Conservation (phyloP, 2,888 invertebrate species). For the Anticlea derivata region DNA sequence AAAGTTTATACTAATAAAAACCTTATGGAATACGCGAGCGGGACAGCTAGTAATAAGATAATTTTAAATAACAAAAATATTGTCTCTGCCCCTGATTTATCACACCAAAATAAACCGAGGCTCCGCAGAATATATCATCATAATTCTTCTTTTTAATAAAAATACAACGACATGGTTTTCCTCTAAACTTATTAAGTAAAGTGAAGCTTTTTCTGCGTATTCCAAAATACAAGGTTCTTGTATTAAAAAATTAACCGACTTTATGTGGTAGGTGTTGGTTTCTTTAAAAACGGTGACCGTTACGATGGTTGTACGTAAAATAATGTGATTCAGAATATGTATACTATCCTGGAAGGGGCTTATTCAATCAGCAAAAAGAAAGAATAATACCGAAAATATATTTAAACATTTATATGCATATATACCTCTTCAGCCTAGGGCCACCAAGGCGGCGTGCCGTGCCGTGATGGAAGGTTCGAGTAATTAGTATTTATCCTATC, state of each 20-base stretch:
- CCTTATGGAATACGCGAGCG: too few species aligned
- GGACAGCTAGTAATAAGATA: background rate
- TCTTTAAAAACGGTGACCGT: background rate
- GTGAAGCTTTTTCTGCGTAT: conserved; percentile 30
- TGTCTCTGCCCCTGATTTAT: conserved; percentile 10
- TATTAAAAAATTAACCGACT: conserved; percentile 33
- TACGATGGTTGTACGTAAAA: background rate
- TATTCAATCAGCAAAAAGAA: too few species aligned
- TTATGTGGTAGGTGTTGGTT: conserved; percentile 11
- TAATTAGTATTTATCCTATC: too few species aligned
- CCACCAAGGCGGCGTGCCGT: too few species aligned
- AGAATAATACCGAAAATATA: too few species aligned
- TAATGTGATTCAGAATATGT: too few species aligned
- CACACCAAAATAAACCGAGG: conserved; percentile 11
- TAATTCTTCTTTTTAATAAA: conserved; percentile 25
- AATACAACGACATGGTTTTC: conserved; percentile 36
- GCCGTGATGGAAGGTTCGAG: too few species aligned
- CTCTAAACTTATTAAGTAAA: conserved; percentile 34
- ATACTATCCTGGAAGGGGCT: too few species aligned
- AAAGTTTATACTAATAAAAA: too few species aligned
- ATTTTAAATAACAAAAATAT: conserved; percentile 3
- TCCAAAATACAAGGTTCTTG: conserved; percentile 28
- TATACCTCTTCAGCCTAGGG: too few species aligned
- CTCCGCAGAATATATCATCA: conserved; percentile 14
- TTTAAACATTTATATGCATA: too few species aligned